These are phyloP conservation scores for Cryptoleucopteryx plumbea DNA, from an alignment of 2,113 vertebrate species.

Conservation along the genomic window DNA sequence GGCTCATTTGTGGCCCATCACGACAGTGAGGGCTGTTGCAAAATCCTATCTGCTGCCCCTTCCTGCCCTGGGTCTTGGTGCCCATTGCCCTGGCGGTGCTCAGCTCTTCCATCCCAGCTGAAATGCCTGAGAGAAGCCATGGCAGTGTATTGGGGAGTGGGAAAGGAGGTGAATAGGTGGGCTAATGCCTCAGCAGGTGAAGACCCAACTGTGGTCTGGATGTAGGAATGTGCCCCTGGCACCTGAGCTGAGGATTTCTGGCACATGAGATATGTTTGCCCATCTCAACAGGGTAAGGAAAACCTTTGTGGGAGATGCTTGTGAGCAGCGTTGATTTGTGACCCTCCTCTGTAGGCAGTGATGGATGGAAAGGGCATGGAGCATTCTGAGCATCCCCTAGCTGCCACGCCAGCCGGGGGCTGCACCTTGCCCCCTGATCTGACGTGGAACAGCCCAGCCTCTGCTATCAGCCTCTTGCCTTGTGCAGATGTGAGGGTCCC, in stretches of 20 bases:
- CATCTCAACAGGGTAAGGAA: background rate
- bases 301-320: background rate
- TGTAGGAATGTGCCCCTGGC: background rate
- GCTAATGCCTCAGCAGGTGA: background rate
- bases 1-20: background rate
- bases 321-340: background rate
- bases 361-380: background rate
- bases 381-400: background rate
- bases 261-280: background rate
- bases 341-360: background rate
- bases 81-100: background rate
- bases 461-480: background rate
- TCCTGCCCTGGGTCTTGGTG: background rate
- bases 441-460: background rate
- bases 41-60: background rate
- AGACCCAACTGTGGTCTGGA: background rate
- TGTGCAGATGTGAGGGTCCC: background rate
- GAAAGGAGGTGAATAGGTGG: background rate
- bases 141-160: background rate
- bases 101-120: background rate
- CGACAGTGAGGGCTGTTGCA: background rate
- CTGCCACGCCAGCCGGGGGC: fast-evolving
- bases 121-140: background rate
- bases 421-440: background rate
- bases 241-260: background rate